Base-by-base conservation (phyloP, 2,113 vertebrate species). In the Pungitius pungitius region DNA sequence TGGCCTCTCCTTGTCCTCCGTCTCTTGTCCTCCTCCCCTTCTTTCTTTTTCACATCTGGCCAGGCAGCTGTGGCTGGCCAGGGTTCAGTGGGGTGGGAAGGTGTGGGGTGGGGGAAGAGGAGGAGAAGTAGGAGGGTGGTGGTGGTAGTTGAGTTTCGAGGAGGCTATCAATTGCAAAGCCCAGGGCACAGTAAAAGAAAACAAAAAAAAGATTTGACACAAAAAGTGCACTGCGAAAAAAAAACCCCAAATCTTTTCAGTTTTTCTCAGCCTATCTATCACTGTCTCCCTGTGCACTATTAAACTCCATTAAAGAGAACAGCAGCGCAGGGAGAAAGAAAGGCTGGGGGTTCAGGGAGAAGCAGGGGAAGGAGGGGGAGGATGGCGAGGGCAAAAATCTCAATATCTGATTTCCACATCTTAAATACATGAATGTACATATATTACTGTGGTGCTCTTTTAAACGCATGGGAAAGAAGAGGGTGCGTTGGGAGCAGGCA, bases 11-110 rank as follows among this genome's bases (percentile, higher is more conserved):
- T 82, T 85, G 79, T 92, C 89, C 82, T 89, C 86, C 83, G 85
- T 89, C 85, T 81, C 83, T 86, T 87, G 82, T 86, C 62, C 82
- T 87, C 82, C 84, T 86, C 62, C 83, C 75, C 80, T 83, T 12
- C 90, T 88, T 88, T 81, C 71, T 83, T 76, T 85, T 89, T 67
- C 95, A 97, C 97, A 98, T 97, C 96, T 97, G 97, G 96, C 93
- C 94, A 97, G 96, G 96, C 96, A 98, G 96, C 97, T 98, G 96
- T 94, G 95, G 95, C 95, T 98, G 97, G 97, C 97, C 93, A 84
- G 92, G 92, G 91, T 97, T 98, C 97, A 97, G 96, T 94, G 94
- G 95, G 94, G 96, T 95, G 90, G 81, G 91, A 89, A 89, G 87
- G 87, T 91, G 87, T 85, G 81, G 80, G 87, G 78, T 84, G 75